Evolutionary conservation across 2,113 vertebrate genomes (phyloP).

Genomic region (Prietella phreatophila): DNA sequence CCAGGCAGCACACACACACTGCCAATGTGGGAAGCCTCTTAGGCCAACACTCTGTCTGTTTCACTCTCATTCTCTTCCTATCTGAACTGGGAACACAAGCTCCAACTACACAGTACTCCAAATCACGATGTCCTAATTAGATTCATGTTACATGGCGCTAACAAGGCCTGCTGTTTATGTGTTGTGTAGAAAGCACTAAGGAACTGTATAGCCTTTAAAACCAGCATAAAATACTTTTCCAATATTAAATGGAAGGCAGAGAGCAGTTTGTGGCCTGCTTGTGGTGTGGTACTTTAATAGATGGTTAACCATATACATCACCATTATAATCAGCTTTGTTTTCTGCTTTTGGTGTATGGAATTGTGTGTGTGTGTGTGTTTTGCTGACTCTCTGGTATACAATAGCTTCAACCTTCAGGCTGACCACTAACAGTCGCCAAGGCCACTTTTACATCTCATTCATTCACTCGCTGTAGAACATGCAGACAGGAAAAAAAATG

Average conservation of each 20-base stretch:
- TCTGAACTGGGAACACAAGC: constrained; percentile 22
- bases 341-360: constrained; percentile 55
- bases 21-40: constrained; percentile 25
- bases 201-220: constrained; percentile 9
- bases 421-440: constrained; percentile 34
- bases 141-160: constrained; percentile 8
- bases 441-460: constrained; percentile 26
- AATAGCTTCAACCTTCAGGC: constrained; percentile 27
- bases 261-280: constrained; percentile 47
- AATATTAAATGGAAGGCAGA: constrained; percentile 5
- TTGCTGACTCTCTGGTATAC: constrained; percentile 28
- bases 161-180: constrained; percentile 22
- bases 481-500: constrained; percentile 21
- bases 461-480: constrained; percentile 12
- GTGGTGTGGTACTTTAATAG: constrained; percentile 55
- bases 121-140: constrained; percentile 29
- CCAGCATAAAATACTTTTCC: neutral
- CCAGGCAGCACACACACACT: constrained; percentile 17
- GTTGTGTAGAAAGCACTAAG: constrained; percentile 3
- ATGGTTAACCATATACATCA: constrained; percentile 68
- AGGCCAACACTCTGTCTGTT: constrained; percentile 23
- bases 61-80: constrained; percentile 11
- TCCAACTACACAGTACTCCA: neutral
- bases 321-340: constrained; percentile 75
- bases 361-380: constrained; percentile 18